Percentiles rank a stretch among this genome's conserved stretches.
These are phyloP conservation scores for Entomyzon cyanotis DNA, from an alignment of 2,113 vertebrate species.

Conservation along the genomic window DNA sequence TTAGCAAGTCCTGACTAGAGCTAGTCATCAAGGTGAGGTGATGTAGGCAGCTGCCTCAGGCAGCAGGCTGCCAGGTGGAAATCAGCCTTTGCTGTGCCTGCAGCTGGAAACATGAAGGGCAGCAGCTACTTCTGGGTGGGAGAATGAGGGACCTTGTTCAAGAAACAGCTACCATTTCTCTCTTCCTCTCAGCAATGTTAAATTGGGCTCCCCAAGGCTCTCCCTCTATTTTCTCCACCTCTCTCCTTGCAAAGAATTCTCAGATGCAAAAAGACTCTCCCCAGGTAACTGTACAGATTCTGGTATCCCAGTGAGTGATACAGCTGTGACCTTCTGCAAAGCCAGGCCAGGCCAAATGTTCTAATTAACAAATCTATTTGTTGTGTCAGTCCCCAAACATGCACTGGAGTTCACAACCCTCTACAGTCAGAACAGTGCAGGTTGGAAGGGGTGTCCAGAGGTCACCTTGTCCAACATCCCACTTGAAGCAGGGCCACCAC, in stretches of 20 bases:
- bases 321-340: background rate
- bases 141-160: background rate
- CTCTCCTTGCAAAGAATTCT: background rate
- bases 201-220: background rate
- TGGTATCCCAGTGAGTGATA: background rate
- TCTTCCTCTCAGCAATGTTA: background rate
- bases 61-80: background rate
- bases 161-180: background rate
- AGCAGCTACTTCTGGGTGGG: background rate
- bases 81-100: background rate
- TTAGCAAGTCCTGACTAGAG: background rate
- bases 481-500: background rate
- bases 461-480: background rate
- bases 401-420: background rate
- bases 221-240: background rate
- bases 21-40: constrained; percentile 1
- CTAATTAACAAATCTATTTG: background rate
- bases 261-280: background rate
- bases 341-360: background rate
- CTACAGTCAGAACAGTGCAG: background rate
- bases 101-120: background rate
- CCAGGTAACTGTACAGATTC: background rate
- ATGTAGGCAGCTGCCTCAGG: constrained; percentile 14
- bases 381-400: background rate
- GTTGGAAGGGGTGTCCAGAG: background rate